Base-by-base conservation (phyloP, 2,888 invertebrate genomes). In the Entomobrya multifasciata region DNA sequence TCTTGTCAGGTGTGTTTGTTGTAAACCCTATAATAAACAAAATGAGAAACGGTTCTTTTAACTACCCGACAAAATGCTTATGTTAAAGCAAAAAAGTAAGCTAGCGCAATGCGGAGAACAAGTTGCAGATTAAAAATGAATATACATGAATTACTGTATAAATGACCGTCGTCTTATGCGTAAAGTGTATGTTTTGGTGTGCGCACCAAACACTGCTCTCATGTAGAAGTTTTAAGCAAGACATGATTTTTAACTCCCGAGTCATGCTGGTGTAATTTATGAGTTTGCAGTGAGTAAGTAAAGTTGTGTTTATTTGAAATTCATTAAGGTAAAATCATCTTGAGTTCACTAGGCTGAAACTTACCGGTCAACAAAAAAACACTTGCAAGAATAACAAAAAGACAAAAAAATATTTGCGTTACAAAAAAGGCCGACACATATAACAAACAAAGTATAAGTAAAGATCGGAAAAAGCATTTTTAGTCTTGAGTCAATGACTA, bases 281-380 rank as follows among this genome's bases (percentile, higher is more conserved):
- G 84, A 65, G 67, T 67, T 30, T 65, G 25, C n/a, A n/a, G 1
- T 44, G n/a, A 77, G 77, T 52, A 83, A 76, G 65, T n/a, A 52
- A 76, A 76, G 52, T 65, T 27, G 49, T 17, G 22, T 44, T 49
- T 62, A 72, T 82, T 82, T 82, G 20, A 62, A 76, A 76, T 82
- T 82, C 81, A 82, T 82, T 82, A 74, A 49, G 6, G 76, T 77
- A 84, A 84, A 36, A n/a, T n/a, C n/a, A n/a, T n/a, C 36, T 6
- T 36, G 5, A 36, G 36, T 36, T 77, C 65, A 74, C 67, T 27
- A 41, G 15, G 15, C 67, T 67, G 41, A 25, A 20, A 70, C 17
- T 49, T 47, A 70, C 47, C 13, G 36, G 47, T 44, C 25, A 60
- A 36, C 44, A 62, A 82, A 55, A 72, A 74, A 82, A 72, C 44